phyloP scores from a whole-genome alignment of 2,888 invertebrate genomes.

The Hermaeophaga mercurialis region DNA sequence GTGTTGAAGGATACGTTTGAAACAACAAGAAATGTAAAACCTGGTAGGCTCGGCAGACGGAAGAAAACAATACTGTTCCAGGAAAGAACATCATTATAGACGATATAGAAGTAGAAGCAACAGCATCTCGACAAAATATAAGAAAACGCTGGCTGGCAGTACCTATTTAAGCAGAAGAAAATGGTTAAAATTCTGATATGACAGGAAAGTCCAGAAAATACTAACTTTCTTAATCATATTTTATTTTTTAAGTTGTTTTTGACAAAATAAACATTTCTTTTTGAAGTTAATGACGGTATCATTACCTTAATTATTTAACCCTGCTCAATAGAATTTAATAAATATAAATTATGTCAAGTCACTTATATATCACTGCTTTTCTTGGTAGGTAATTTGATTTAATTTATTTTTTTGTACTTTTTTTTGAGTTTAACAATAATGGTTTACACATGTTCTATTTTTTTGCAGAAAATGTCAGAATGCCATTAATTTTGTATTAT shows the following conservation, averaged over 20 bases:
- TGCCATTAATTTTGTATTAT: too few species aligned
- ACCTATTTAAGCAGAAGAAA: conserved; percentile 13
- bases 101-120: conserved; percentile 10
- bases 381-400: too few species aligned
- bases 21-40: conserved; percentile 12
- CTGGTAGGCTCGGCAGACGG: conserved; percentile 10
- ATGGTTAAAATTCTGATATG: not conserved
- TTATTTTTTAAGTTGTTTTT: conserved; percentile 6
- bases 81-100: conserved; percentile 11
- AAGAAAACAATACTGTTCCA: conserved; percentile 9
- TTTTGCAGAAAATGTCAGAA: too few species aligned
- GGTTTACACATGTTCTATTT: too few species aligned
- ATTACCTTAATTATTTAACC: too few species aligned
- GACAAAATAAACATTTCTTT: conserved; percentile 6
- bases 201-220: conserved; percentile 5
- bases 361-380: too few species aligned
- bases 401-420: too few species aligned
- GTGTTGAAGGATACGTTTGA: conserved; percentile 19
- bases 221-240: conserved; percentile 6
- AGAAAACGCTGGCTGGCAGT: too few species aligned
- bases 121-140: too few species aligned
- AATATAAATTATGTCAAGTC: too few species aligned
- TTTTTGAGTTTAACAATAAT: too few species aligned
- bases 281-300: conserved; percentile 1
- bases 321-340: too few species aligned